phyloP scores from a whole-genome alignment of 64 coral and sea anemone species.

The Anthopleura sola region DNA sequence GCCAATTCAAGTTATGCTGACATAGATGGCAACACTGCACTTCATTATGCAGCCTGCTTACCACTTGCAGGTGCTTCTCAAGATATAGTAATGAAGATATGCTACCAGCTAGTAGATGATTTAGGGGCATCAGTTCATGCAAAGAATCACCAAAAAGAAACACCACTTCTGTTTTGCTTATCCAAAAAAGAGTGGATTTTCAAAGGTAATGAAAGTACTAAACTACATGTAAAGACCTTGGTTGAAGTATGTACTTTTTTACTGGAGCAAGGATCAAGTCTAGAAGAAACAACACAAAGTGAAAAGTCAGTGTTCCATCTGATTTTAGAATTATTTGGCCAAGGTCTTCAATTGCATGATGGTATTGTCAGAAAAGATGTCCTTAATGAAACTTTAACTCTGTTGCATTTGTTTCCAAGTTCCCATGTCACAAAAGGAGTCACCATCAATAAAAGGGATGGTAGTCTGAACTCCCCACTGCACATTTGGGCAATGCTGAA shows the following conservation, averaged over 20 bases:
- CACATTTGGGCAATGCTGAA: neutral
- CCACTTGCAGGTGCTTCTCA: neutral
- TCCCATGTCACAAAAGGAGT: neutral
- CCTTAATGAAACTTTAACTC: neutral
- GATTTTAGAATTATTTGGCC: neutral
- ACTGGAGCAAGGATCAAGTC: neutral
- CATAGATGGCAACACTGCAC: neutral
- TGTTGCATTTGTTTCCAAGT: neutral
- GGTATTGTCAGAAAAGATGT: neutral
- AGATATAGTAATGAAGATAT: neutral
- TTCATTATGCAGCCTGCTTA: conserved; percentile 1
- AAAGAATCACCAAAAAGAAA: neutral
- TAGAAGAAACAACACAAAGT: neutral
- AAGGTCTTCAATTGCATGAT: neutral
- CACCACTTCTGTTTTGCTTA: neutral
- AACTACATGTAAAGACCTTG: neutral
- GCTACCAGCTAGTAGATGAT: neutral
- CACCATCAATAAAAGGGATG: neutral
- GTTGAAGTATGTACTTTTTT: neutral
- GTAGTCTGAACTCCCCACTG: neutral
- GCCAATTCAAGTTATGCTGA: neutral
- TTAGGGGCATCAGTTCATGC: neutral
- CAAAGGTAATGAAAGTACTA: neutral
- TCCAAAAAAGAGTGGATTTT: neutral
- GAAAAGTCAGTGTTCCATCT: neutral